Evolutionary conservation across 2,113 vertebrate genomes (phyloP), one percentile per base, ranked within the genome.

Genomic region (Fregetta grallaria): DNA sequence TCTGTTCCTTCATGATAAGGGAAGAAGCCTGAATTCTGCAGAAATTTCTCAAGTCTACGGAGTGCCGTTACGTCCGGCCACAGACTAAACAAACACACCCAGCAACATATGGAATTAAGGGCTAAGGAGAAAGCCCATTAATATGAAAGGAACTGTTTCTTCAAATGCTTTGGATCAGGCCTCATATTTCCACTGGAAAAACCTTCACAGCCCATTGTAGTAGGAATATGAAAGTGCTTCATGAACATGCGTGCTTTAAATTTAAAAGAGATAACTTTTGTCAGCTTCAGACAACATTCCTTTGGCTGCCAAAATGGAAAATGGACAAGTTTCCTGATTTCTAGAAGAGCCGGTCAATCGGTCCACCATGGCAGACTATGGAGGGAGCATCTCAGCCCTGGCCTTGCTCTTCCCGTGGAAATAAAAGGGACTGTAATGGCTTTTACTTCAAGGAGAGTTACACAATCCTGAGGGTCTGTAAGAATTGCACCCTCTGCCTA

Each of bases 1-100:
- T 77, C 91, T 92, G 53, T 93, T 95, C 85, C 86, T 88, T 96
- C 95, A 71, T 1, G 91, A 97, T 90, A 97, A 94, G 95, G 61
- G 84, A 92, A 97, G 95, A 95, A 97, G 44, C 44, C 56, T 86
- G 62, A 91, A 44, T 96, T 96, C 83, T 97, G 83, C 61, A 95
- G 71, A 95, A 97, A 93, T 96, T 81, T 91, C 82, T 84, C 86
- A 97, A 95, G 82, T 68, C 93, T 96, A 45, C 42, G 5, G 96
- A 97, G 81, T 91, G 92, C 58, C 94, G 32, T 91, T 93, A 86
- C 4, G 27, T 92, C 84, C 18, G 49, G 78, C 53, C 84, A 88
- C 90, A 96, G 91, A 96, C 93, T 88, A 95, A 96, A 96, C 45
- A 91, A 95, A 91, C 25, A 80, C 63, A 84, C 34, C 25, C 61